phyloP scores from a whole-genome alignment of 1,140 invertebrate genomes.

The Pissodes strobi region DNA sequence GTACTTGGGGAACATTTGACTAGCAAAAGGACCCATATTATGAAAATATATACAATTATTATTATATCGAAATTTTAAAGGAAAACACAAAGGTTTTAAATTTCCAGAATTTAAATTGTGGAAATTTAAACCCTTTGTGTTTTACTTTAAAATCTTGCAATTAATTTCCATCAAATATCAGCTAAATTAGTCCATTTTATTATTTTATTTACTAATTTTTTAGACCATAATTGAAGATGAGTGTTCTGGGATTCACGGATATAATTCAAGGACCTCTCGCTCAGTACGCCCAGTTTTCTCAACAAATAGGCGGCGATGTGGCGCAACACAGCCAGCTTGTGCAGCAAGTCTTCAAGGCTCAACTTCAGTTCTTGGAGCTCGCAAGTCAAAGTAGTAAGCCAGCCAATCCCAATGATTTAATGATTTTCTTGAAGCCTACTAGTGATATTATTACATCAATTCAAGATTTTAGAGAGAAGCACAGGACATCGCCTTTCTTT shows the following conservation, averaged over 20 bases:
- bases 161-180: too few relatives aligned
- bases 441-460: constrained; percentile 81
- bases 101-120: too few relatives aligned
- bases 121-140: too few relatives aligned
- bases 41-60: too few relatives aligned
- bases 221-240: constrained; percentile 67
- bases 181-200: too few relatives aligned
- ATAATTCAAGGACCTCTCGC: constrained; percentile 76
- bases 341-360: constrained; percentile 79
- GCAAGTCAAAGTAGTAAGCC: constrained; percentile 71
- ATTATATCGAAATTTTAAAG: too few relatives aligned
- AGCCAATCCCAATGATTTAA: constrained; percentile 66
- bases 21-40: too few relatives aligned
- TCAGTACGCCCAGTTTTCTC: constrained; percentile 74
- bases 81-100: too few relatives aligned
- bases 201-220: too few relatives aligned
- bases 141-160: too few relatives aligned
- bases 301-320: constrained; percentile 91
- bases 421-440: constrained; percentile 79
- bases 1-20: too few relatives aligned
- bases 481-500: constrained; percentile 83
- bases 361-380: constrained; percentile 76
- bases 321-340: constrained; percentile 80
- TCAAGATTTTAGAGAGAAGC: constrained; percentile 86
- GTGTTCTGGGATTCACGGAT: constrained; percentile 74